These are phyloP conservation scores for Rattus rattus DNA, from an alignment of 2,113 vertebrate species.

Conservation along the genomic window DNA sequence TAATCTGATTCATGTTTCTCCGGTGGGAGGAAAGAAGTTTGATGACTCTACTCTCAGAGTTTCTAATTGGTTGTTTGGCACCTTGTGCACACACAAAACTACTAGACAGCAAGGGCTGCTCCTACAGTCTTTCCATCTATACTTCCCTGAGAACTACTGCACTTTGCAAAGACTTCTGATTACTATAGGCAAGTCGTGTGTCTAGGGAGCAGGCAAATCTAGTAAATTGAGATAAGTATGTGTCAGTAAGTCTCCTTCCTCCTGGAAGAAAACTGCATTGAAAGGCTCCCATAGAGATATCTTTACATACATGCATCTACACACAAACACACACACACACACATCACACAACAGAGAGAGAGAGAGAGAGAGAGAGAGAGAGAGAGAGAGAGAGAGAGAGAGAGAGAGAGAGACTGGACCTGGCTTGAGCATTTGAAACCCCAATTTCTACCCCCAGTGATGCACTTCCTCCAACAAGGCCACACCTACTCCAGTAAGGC, in stretches of 20 bases:
- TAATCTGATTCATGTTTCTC: slow-evolving; percentile 37
- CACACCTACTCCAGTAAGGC: too few species aligned
- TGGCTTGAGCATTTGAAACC: too few species aligned
- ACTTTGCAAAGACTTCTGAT: neutral
- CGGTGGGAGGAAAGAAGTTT: neutral
- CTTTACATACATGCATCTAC: neutral
- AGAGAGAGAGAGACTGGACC: too few species aligned
- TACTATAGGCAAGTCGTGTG: neutral
- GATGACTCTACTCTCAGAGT: slow-evolving; percentile 23
- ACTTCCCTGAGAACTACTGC: neutral
- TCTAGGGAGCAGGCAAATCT: neutral
- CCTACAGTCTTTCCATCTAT: neutral
- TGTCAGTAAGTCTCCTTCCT: neutral
- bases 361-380: neutral
- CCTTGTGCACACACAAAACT: neutral
- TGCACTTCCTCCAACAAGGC: too few species aligned
- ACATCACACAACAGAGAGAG: neutral
- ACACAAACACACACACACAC: neutral
- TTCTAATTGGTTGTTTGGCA: slow-evolving; percentile 61
- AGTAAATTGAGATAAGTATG: neutral
- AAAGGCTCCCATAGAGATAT: neutral
- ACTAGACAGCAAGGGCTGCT: neutral
- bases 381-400: neutral
- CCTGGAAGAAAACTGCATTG: neutral
- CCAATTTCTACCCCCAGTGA: too few species aligned